Base-by-base conservation (phyloP, 92 coral and sea anemone species). In the Parazoanthus darwini region DNA sequence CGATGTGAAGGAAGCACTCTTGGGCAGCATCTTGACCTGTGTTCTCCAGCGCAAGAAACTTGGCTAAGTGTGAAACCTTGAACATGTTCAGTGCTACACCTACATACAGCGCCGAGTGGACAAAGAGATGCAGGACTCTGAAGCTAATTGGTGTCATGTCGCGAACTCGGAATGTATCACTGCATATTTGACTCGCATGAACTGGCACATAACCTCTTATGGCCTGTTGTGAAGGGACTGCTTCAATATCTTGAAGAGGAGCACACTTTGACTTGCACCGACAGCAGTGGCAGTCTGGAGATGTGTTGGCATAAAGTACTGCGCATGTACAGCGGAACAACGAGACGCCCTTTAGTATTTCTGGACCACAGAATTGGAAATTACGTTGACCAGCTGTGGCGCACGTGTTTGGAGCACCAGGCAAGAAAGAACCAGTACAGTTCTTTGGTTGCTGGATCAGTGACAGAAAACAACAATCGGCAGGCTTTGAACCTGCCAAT, bases 71-170 rank as follows among this genome's bases (percentile, higher is more conserved):
- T 58, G 80, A 88, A 37, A 85, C 88, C 54, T 84, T 91, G 54
- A 86, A 86, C 74, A 94, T 36, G 66, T 85, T 88, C 38, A 94
- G 85, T 74, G 97, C 92, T 66, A 80, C 89, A 44, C 99, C 99
- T 6, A 92, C 94, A 42, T 96, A 92, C 33, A 95, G 90, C 0
- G 94, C 93, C 26, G 93, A 86, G 75, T 93, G 94, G 29, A 97
- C 94, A 77, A 95, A 87, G 72, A 97, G 78, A 85, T 94, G 98
- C n/a, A 97, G 85, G 33, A 93, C 86, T 29, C 99, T 94, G 77
- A 92, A 94, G 54, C 93, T 96, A 11, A 82, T 90, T 14, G 99
- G 97, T 22, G 89, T 68, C 78, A 97, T 90, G 9, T 54, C 35
- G 78, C 98, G 92, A 20, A 91, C 89, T 65, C 88, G 81, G 77